Conservation (phyloP, 2,113 vertebrate genomes). For the Nycticryphes semicollaris region DNA sequence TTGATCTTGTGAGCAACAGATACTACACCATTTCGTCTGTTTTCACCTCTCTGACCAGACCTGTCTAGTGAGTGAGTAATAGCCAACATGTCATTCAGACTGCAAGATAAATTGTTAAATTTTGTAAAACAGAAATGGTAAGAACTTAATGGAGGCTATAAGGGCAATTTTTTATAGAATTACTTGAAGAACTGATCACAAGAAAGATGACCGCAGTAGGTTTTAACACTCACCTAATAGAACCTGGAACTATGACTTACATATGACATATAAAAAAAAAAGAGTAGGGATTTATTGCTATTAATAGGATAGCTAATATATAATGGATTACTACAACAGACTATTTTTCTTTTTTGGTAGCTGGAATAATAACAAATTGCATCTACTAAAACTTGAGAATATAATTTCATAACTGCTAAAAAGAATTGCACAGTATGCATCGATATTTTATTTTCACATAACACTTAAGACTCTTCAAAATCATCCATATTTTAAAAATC, state of each 20-base stretch:
- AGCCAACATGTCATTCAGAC: background rate
- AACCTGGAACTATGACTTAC: background rate
- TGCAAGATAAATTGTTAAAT: slow-evolving; percentile 17
- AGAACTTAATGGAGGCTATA: background rate
- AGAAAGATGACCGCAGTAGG: background rate
- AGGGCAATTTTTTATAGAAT: background rate
- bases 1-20: background rate
- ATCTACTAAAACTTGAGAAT: background rate
- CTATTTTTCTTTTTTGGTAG: background rate
- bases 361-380: background rate
- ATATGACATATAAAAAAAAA: background rate
- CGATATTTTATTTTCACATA: background rate
- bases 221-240: background rate
- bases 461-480: background rate
- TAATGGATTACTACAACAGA: background rate
- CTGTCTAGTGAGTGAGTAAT: background rate
- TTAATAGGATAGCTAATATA: background rate
- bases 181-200: background rate
- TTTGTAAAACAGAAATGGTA: background rate
- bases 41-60: background rate
- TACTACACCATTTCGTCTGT: background rate
- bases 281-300: background rate
- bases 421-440: background rate
- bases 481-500: background rate
- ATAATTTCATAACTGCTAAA: slow-evolving; percentile 27